Base-by-base conservation (phyloP, 1,140 invertebrate species). In the Oryzaephilus surinamensis region DNA sequence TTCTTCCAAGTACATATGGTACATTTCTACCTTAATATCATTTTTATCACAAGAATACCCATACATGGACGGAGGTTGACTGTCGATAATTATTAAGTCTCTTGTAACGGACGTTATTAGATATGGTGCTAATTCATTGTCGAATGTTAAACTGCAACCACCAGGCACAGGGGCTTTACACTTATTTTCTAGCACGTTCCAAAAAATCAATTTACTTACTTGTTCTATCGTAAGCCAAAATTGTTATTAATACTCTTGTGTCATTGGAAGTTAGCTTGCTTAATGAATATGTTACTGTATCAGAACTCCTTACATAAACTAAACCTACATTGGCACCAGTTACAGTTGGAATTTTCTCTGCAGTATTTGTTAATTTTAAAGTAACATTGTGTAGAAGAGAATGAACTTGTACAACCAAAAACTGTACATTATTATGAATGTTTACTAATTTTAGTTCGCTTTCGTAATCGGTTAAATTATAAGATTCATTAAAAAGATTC, bases 131-230 rank as follows among this genome's bases (percentile, higher is more conserved):
- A 69, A 70, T 50, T 72, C 61, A n/a, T 75, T 59, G 26, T 71
- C 57, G 46, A 76, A 76, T 50, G 80, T 76, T 67, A 82, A 71
- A 46, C 81, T 84, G 52, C 83, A 86, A 18, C 79, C 83, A 40
- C 84, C 84, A 26, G 83, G 82, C 48, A 84, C 64, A 3, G 84
- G 83, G 54, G 74, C 82, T 84, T 59, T 38, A 49, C 41, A 24
- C 21, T n/a, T n/a, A 30, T 38, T 27, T 15, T n/a, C 8, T 24
- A 24, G 3, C 4, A 24, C 5, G 11, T n/a, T n/a, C 23, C 20
- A 21, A 21, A 21, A 21, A 10, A 24, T 6, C 23, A 24, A 11
- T 10, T 3, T n/a, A 8, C 4, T 24, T 24, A 24, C 11, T 7
- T 24, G 23, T 3, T n/a, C n/a, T n/a, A n/a, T n/a, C n/a, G n/a